phyloP scores from a whole-genome alignment of 1,140 invertebrate species.

The Ceratosolen solmsi region DNA sequence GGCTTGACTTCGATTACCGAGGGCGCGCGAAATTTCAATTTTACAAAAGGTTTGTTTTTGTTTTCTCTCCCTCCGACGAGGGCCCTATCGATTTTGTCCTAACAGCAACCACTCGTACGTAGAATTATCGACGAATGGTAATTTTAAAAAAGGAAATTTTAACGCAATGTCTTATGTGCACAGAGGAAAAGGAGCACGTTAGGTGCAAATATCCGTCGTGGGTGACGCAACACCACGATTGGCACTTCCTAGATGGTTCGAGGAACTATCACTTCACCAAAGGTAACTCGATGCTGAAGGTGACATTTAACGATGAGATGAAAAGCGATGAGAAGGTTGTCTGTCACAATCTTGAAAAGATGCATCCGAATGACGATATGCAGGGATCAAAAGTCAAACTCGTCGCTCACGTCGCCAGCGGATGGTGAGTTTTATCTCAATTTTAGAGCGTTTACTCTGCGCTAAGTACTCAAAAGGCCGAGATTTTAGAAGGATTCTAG shows the following conservation, averaged over 20 bases:
- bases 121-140: not conserved
- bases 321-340: slow-evolving; percentile 71
- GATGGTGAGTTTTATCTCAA: slow-evolving; percentile 69
- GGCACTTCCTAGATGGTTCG: slow-evolving; percentile 76
- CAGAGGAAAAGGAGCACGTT: slow-evolving; percentile 70
- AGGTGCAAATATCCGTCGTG: slow-evolving; percentile 76
- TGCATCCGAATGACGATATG: slow-evolving; percentile 59
- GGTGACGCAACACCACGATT: slow-evolving; percentile 75
- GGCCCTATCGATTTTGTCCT: no score
- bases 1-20: slow-evolving; percentile 76
- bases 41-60: slow-evolving; percentile 74
- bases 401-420: slow-evolving; percentile 74
- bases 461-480: no score
- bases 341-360: slow-evolving; percentile 68
- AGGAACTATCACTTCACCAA: slow-evolving; percentile 75
- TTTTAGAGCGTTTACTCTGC: no score
- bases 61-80: not conserved
- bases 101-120: no score
- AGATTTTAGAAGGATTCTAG: no score
- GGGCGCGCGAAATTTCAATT: slow-evolving; percentile 76
- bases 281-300: slow-evolving; percentile 74
- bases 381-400: slow-evolving; percentile 67
- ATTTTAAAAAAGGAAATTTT: not conserved
- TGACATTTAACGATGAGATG: slow-evolving; percentile 55
- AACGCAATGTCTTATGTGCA: slow-evolving; percentile 7